Conservation (phyloP, 2,113 vertebrate genomes). For the Malurus elegans region DNA sequence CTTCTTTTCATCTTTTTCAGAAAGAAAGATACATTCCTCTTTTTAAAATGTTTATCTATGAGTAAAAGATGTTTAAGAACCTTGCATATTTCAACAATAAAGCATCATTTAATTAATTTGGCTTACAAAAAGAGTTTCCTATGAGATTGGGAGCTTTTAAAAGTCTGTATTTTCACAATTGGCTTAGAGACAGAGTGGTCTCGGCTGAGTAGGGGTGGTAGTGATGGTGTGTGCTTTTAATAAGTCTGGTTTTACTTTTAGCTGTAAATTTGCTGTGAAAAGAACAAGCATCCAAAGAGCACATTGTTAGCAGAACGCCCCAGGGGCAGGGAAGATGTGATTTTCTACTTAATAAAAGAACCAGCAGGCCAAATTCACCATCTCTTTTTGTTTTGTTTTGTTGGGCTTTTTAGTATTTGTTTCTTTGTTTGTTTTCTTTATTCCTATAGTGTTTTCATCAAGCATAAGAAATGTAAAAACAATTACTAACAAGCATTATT, state of each 20-base stretch:
- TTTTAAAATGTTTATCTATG: neutral
- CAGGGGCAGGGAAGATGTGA: neutral
- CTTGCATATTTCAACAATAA: neutral
- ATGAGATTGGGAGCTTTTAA: neutral
- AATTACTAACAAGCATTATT: neutral
- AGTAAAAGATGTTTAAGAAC: neutral
- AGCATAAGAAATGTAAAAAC: neutral
- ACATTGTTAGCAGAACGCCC: neutral
- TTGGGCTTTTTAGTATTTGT: too few relatives aligned
- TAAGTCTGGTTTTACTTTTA: neutral
- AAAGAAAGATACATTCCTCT: neutral
- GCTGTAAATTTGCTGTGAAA: conserved; percentile 20
- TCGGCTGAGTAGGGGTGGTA: neutral
- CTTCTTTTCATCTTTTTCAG: neutral
- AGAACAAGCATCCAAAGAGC: neutral
- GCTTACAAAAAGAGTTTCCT: neutral
- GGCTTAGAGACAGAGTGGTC: neutral
- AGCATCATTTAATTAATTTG: neutral
- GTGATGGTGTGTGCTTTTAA: neutral
- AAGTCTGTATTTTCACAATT: neutral
- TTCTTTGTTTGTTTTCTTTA: neutral
- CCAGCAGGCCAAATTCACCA: neutral
- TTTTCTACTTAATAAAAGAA: conserved; percentile 24
- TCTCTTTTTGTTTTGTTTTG: neutral
- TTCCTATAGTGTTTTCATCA: neutral